Percentiles rank a stretch among this genome's conserved stretches.
Evolutionary conservation across 2,113 vertebrate species (phyloP).

Genomic region (Copsychus sechellarum): DNA sequence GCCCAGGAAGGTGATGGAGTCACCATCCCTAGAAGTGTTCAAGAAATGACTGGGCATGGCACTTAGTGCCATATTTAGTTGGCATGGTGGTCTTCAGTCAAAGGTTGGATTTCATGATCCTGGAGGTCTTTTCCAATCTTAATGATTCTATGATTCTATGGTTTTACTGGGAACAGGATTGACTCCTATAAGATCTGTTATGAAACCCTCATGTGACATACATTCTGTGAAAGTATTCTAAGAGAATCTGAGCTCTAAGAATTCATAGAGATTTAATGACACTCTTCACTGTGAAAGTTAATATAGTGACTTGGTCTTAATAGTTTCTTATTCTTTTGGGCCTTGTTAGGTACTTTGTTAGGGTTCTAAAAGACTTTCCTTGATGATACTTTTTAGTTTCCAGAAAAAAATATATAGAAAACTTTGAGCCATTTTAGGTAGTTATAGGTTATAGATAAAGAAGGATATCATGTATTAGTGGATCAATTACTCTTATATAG

Average conservation of each 20-base stretch:
- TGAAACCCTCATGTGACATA: background rate
- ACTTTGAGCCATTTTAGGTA: background rate
- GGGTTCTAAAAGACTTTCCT: background rate
- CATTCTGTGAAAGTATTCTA: rapidly evolving
- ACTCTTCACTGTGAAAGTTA: background rate
- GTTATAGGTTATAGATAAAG: background rate
- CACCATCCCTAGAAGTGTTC: background rate
- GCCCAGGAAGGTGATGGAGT: background rate
- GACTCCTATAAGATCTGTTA: background rate
- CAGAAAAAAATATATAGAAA: background rate
- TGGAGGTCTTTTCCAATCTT: background rate
- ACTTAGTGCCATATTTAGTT: background rate
- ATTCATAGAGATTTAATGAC: background rate
- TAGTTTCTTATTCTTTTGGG: background rate
- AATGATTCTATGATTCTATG: background rate
- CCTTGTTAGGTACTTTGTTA: background rate
- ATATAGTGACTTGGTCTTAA: background rate
- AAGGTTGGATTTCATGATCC: background rate
- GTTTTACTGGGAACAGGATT: background rate
- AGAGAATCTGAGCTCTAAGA: background rate
- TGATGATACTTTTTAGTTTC: background rate
- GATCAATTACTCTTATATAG: background rate
- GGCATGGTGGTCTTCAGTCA: background rate
- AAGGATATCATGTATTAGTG: background rate
- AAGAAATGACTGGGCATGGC: background rate